Base-by-base conservation (phyloP, 1,140 invertebrate genomes). In the Antheraea pernyi region DNA sequence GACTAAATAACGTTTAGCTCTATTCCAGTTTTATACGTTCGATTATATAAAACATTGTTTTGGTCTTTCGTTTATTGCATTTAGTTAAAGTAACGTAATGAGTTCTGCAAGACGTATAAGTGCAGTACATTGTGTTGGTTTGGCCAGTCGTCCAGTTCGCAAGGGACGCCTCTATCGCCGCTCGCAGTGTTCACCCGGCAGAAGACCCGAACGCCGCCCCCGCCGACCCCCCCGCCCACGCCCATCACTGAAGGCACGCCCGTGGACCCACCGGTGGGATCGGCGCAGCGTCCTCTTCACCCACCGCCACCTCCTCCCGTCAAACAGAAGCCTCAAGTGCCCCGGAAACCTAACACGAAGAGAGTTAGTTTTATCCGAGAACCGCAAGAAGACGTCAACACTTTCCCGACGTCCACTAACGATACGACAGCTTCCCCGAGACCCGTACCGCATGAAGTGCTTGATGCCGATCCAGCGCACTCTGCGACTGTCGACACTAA, bases 311-410 rank as follows among this genome's bases (percentile, higher is more conserved):
- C 91, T 9, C 93, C 88, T 6, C 91, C 92, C 6, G 74, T 70
- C 77, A 87, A 91, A 84, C 85, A 77, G 76, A 91, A 88, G 83
- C 88, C 88, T 67, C 85, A 85, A 86, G 88, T 91, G 73, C 87
- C 88, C 70, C 85, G 83, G 69, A 89, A 89, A 84, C 89, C 89
- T 72, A 84, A 86, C 72, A 85, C 79, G 77, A 91, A 91, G 81
- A 87, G 89, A 90, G 89, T 91, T 90, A 91, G 89, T 91, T 91
- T 91, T 82, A 89, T 80, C 65, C 78, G 75, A 78, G 86, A 91
- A 68, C 70, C 80, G 60, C 74, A 76, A 70, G 78, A 83, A 65
- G 75, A 80, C 72, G 64, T 78, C 71, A 76, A 67, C 60, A 67
- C 37, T 70, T 72, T 71, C 69, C 75, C 83, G 71, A 84, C 79